Percentiles rank a stretch among this genome's conserved stretches.
Conservation (phyloP, 1,140 invertebrate genomes). For the Euschistus heros region DNA sequence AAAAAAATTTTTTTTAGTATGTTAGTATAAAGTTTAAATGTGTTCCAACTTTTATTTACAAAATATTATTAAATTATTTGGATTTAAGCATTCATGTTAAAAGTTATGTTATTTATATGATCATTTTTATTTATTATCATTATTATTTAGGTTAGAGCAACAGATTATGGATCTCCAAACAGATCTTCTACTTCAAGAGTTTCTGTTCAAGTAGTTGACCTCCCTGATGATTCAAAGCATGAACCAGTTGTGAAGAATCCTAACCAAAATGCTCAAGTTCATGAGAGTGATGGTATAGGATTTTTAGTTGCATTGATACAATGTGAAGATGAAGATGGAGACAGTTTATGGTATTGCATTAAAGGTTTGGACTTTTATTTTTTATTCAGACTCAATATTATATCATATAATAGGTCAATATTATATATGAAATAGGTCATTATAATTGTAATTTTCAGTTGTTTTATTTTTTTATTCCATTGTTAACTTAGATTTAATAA, state of each 20-base stretch:
- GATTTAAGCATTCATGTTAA: too few species aligned
- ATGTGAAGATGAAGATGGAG: constrained; percentile 70
- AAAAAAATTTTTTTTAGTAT: too few species aligned
- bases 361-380: constrained; percentile 50
- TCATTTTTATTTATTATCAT: too few species aligned
- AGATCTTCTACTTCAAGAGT: constrained; percentile 59
- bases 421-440: background rate
- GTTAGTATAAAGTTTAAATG: too few species aligned
- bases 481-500: too few species aligned
- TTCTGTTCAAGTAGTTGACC: constrained; percentile 50
- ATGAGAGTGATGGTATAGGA: constrained; percentile 73
- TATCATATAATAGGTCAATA: too few species aligned
- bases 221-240: constrained; percentile 46
- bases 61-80: too few species aligned
- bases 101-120: too few species aligned
- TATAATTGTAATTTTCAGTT: too few species aligned
- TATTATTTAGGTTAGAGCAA: constrained; percentile 57
- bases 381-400: too few species aligned
- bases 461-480: too few species aligned
- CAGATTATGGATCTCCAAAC: constrained; percentile 60
- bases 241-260: constrained; percentile 51
- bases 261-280: constrained; percentile 56
- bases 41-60: too few species aligned
- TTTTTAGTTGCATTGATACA: constrained; percentile 71
- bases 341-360: constrained; percentile 82